Conservation (phyloP, 2,113 vertebrate genomes). For the Platichthys flesus region DNA sequence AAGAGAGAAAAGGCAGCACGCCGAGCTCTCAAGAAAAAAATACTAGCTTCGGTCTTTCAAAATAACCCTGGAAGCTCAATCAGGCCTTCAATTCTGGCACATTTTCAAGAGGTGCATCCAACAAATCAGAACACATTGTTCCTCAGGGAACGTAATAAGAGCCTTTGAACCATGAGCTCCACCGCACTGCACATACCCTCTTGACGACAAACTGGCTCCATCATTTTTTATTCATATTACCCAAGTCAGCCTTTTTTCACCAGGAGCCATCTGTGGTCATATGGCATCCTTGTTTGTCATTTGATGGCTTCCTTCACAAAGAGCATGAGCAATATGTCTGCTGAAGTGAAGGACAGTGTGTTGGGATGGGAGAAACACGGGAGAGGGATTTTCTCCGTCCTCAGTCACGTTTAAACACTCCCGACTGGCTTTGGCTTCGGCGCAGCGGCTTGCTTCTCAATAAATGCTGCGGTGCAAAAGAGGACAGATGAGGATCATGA, state of each 20-base stretch:
- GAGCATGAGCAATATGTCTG: conserved; percentile 38
- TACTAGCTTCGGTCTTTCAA: conserved; percentile 63
- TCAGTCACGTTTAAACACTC: conserved; percentile 44
- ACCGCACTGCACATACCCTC: conserved; percentile 42
- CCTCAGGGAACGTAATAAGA: conserved; percentile 60
- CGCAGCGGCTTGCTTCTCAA: conserved; percentile 57
- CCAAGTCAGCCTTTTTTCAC: conserved; percentile 28
- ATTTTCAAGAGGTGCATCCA: conserved; percentile 72
- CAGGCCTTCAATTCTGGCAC: conserved; percentile 71
- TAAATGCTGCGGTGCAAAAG: conserved; percentile 71
- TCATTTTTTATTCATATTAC: conserved; percentile 47
- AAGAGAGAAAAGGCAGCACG: conserved; percentile 49
- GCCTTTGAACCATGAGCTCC: conserved; percentile 52
- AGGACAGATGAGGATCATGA: conserved; percentile 79
- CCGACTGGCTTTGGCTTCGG: conserved; percentile 32
- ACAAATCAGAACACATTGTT: conserved; percentile 83
- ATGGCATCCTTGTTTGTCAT: conserved; percentile 35
- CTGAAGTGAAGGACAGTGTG: conserved; percentile 47
- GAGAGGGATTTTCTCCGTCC: conserved; percentile 36
- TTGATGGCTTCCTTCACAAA: conserved; percentile 43
- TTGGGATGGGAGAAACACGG: background rate
- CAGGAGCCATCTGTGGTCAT: conserved; percentile 36
- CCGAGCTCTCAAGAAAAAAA: conserved; percentile 64
- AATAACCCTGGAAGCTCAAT: conserved; percentile 71
- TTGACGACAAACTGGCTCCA: conserved; percentile 55